Percentiles rank a stretch among this genome's conserved stretches.
Conservation (phyloP, 2,888 invertebrate genomes). For the Lottia gigantea region DNA sequence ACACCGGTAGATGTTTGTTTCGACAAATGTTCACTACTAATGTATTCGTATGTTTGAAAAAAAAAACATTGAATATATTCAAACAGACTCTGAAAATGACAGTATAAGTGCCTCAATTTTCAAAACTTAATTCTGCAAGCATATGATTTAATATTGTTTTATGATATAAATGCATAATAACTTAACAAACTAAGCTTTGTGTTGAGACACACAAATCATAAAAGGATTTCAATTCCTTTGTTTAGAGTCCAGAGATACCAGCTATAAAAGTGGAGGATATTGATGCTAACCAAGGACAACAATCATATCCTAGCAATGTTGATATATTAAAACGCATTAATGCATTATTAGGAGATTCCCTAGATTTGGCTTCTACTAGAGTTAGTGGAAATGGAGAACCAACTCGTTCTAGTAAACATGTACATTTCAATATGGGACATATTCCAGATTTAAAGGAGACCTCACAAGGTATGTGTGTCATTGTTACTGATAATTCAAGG, state of each 20-base stretch:
- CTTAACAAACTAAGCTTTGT: too few species aligned
- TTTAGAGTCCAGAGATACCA: constrained; percentile 26
- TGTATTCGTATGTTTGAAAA: too few species aligned
- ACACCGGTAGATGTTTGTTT: too few species aligned
- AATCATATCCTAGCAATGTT: constrained; percentile 41
- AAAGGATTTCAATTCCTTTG: not conserved
- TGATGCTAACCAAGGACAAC: constrained; percentile 29
- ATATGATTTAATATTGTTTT: too few species aligned
- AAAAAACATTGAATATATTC: too few species aligned
- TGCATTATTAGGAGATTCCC: constrained; percentile 67
- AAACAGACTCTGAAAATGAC: too few species aligned
- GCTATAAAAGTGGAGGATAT: constrained; percentile 38
- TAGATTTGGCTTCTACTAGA: constrained; percentile 58
- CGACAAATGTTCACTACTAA: too few species aligned
- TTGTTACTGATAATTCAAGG: too few species aligned
- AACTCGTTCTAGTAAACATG: constrained; percentile 24
- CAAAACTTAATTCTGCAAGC: too few species aligned
- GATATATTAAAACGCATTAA: constrained; percentile 67
- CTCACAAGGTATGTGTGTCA: constrained; percentile 13
- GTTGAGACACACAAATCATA: too few species aligned
- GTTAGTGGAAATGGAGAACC: constrained; percentile 23
- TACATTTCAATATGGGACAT: constrained; percentile 13
- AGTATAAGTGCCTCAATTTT: too few species aligned
- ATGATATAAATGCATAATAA: too few species aligned
- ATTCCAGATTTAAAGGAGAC: constrained; percentile 8